Evolutionary conservation across 1,140 invertebrate species (phyloP).

Genomic region (Drosophila pseudoobscura): DNA sequence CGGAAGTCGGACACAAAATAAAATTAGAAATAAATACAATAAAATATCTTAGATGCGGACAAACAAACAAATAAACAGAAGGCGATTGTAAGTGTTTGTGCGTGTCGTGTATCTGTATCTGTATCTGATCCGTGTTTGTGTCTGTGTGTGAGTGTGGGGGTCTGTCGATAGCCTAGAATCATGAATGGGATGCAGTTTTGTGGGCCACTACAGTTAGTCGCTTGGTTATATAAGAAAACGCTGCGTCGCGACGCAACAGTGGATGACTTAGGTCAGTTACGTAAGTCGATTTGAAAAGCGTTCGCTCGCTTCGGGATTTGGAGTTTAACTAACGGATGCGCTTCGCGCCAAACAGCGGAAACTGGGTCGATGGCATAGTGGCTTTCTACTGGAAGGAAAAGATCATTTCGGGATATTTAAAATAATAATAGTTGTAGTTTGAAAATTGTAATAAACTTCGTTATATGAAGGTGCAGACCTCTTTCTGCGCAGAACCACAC

Average conservation of each 20-base stretch:
- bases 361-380: too few species aligned
- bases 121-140: constrained; percentile 25
- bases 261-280: constrained; percentile 72
- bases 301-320: constrained; percentile 18
- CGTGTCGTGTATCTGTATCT: too few species aligned
- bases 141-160: constrained; percentile 24
- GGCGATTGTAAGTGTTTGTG: neutral
- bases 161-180: constrained; percentile 56
- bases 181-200: constrained; percentile 64
- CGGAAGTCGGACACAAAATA: constrained; percentile 62
- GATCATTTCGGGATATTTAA: neutral
- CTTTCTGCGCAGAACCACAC: neutral
- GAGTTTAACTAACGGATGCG: constrained; percentile 49
- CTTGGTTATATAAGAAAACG: constrained; percentile 58
- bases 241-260: constrained; percentile 48
- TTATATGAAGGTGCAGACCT: neutral
- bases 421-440: neutral
- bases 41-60: constrained; percentile 41
- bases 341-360: neutral
- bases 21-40: constrained; percentile 28
- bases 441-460: too few species aligned
- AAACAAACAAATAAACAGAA: constrained; percentile 59
- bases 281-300: constrained; percentile 43
- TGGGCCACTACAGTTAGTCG: constrained; percentile 26
- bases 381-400: neutral